Evolutionary conservation across 2,113 vertebrate species (phyloP).

Genomic region (Pelecanoides urinatrix): DNA sequence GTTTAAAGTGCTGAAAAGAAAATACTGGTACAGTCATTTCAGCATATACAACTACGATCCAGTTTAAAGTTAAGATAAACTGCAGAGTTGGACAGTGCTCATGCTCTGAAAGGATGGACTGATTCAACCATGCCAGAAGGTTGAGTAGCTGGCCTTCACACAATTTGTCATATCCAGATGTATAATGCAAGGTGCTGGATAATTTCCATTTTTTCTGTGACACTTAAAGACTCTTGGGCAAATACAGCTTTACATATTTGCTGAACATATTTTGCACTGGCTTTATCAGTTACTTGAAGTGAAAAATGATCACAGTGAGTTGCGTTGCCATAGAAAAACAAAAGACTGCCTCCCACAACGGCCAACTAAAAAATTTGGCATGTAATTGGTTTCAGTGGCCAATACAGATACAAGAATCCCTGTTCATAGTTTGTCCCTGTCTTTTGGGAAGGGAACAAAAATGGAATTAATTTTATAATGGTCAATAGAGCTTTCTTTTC

Average conservation of each 20-base stretch:
- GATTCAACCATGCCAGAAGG: neutral
- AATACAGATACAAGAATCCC: neutral
- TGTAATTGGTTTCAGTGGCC: neutral
- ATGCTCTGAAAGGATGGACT: neutral
- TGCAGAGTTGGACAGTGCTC: neutral
- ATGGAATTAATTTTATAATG: neutral
- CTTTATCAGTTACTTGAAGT: constrained; percentile 5
- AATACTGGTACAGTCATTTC: neutral
- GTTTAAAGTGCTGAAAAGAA: neutral
- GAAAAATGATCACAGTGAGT: neutral
- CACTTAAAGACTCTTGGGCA: neutral
- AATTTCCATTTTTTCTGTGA: neutral
- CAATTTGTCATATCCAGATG: neutral
- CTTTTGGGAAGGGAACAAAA: neutral
- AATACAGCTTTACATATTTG: neutral
- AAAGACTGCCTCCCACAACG: neutral
- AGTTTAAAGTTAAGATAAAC: neutral
- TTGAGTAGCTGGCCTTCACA: neutral
- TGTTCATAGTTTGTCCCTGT: neutral
- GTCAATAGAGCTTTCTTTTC: neutral
- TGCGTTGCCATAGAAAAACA: neutral
- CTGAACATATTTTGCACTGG: neutral
- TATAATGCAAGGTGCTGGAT: neutral
- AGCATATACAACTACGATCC: neutral
- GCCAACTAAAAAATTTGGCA: neutral